A percentile compares a stretch with the other conserved stretches of the same genome.
These are phyloP conservation scores for Ochlodes sylvanus DNA, from an alignment of 2,888 invertebrate genomes.

Conservation along the genomic window DNA sequence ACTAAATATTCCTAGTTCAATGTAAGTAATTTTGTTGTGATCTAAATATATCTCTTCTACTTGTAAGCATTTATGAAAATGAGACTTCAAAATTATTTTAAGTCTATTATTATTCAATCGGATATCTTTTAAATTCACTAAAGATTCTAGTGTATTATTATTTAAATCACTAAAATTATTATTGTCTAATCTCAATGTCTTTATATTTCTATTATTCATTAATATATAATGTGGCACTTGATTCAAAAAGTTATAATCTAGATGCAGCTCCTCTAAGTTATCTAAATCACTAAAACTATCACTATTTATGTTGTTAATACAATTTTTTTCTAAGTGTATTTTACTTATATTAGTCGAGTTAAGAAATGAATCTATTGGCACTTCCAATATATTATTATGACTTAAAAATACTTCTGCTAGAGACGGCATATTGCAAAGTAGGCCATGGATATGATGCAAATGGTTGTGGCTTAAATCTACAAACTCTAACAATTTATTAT, in stretches of 20 bases:
- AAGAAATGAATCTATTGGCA: constrained; percentile 92
- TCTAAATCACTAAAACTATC: constrained; percentile 91
- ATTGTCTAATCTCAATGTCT: constrained; percentile 93
- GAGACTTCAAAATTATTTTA: constrained; percentile 88
- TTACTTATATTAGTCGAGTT: constrained; percentile 91
- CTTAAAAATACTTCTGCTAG: constrained; percentile 92
- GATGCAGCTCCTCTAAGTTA: constrained; percentile 91
- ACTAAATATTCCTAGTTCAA: constrained; percentile 92
- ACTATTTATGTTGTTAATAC: constrained; percentile 91
- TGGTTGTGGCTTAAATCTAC: constrained; percentile 96
- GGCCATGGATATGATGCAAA: constrained; percentile 93
- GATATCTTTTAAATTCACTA: constrained; percentile 90
- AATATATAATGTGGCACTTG: constrained; percentile 92
- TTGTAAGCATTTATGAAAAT: constrained; percentile 90
- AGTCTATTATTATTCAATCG: constrained; percentile 94
- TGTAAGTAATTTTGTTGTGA: constrained; percentile 92
- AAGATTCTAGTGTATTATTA: constrained; percentile 91
- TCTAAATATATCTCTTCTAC: constrained; percentile 93
- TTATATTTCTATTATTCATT: constrained; percentile 89
- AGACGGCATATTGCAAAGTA: constrained; percentile 92
- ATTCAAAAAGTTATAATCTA: constrained; percentile 94
- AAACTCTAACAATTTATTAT: constrained; percentile 90
- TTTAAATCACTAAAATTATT: constrained; percentile 92
- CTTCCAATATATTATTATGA: constrained; percentile 95
- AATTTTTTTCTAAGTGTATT: constrained; percentile 94